Conservation (phyloP, 2,797 vertebrate genomes). For the Anguilla pacifica region DNA sequence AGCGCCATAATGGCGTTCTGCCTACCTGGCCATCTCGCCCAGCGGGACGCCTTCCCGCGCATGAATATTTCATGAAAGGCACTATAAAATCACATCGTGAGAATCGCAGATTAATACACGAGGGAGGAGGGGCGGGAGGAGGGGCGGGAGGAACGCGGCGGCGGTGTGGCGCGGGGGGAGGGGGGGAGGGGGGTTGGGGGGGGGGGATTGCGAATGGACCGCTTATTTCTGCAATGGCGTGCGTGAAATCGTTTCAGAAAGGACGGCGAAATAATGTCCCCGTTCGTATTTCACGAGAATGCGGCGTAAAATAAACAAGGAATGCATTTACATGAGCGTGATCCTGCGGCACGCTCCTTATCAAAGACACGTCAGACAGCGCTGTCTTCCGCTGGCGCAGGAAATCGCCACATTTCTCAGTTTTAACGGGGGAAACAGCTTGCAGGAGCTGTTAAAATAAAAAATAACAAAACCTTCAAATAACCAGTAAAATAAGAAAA, state of each 20-base stretch:
- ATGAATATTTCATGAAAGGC: conserved; percentile 57
- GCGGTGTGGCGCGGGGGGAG: neutral
- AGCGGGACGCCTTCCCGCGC: conserved; percentile 42
- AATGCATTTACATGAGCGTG: conserved; percentile 34
- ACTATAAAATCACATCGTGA: conserved; percentile 53
- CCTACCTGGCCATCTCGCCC: conserved; percentile 55
- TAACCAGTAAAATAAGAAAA: neutral
- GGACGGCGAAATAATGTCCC: conserved; percentile 29
- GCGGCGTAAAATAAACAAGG: conserved; percentile 38
- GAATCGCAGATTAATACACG: conserved; percentile 58
- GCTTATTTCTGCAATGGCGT: neutral
- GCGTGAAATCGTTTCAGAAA: conserved; percentile 18
- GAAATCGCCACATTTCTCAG: neutral
- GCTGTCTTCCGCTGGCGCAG: neutral
- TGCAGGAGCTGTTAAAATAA: neutral
- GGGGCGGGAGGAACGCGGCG: conserved; percentile 16
- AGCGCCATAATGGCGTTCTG: conserved; percentile 61
- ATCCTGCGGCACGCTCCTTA: conserved; percentile 13
- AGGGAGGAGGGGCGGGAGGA: too few relatives aligned
- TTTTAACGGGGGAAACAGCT: neutral
- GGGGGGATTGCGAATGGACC: neutral
- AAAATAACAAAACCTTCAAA: neutral
- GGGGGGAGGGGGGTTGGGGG: neutral
- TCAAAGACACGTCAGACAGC: conserved; percentile 1
- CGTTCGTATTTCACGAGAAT: conserved; percentile 39